Evolutionary conservation across 2,797 vertebrate genomes (phyloP).

Genomic region (Pseudomugil tenellus): DNA sequence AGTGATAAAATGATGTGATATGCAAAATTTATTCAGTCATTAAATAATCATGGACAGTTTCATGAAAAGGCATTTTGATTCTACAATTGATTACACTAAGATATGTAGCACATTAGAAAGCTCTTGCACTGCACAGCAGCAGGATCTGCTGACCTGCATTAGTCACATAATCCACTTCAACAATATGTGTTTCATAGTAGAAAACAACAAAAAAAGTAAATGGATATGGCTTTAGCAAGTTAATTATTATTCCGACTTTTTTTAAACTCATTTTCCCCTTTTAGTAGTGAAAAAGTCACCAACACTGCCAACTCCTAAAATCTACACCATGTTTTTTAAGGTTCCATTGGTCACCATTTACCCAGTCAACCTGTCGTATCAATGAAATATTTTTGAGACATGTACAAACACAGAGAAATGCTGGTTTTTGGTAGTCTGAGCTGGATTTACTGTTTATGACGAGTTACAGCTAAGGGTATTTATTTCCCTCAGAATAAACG

Average conservation of each 20-base stretch:
- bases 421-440: neutral
- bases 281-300: neutral
- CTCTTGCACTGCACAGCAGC: neutral
- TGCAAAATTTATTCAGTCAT: neutral
- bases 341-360: neutral
- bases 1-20: constrained; percentile 31
- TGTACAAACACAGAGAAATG: too few relatives aligned
- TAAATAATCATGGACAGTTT: neutral
- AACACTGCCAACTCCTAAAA: neutral
- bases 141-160: neutral
- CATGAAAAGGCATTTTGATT: neutral
- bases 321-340: neutral
- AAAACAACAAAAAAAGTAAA: neutral
- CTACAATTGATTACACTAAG: constrained; percentile 30
- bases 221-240: neutral
- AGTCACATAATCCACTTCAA: constrained; percentile 27
- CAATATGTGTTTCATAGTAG: neutral
- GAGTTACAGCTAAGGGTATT: neutral
- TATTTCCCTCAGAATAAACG: neutral
- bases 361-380: neutral
- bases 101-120: constrained; percentile 13
- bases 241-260: neutral
- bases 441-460: neutral
- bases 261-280: neutral
- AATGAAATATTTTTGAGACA: neutral